Conservation (phyloP, 2,888 invertebrate genomes). For the Anagyrus pseudococci region DNA sequence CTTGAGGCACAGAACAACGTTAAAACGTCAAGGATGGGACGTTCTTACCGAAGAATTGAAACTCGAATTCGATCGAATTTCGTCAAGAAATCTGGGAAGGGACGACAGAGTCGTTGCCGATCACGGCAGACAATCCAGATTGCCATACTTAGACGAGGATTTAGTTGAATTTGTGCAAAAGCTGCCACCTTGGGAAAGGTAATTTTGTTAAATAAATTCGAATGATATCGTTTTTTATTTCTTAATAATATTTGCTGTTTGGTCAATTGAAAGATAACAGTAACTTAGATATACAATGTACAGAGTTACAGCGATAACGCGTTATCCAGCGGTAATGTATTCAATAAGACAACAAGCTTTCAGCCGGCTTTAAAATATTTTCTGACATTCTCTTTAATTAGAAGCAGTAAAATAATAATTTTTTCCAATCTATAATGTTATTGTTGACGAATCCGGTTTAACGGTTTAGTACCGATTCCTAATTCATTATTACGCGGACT, state of each 20-base stretch:
- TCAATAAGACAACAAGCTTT: too few relatives aligned
- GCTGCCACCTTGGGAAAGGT: conserved; percentile 75
- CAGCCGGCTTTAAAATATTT: too few relatives aligned
- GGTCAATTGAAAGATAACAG: not conserved
- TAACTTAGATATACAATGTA: too few relatives aligned
- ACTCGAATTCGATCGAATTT: conserved; percentile 85
- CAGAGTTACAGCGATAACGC: not conserved
- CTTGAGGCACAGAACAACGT: conserved; percentile 81
- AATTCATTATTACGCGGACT: too few relatives aligned
- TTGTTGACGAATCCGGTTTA: too few relatives aligned
- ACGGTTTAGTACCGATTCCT: too few relatives aligned
- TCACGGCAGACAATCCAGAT: conserved; percentile 83
- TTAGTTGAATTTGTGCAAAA: conserved; percentile 70
- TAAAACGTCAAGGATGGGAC: conserved; percentile 66
- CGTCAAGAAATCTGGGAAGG: conserved; percentile 88
- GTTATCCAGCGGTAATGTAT: too few relatives aligned
- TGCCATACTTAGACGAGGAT: conserved; percentile 80
- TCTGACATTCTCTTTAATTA: too few relatives aligned
- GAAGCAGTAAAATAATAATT: too few relatives aligned
- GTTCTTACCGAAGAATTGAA: conserved; percentile 66
- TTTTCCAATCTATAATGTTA: too few relatives aligned
- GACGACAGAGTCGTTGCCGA: conserved; percentile 94
- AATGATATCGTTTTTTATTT: conserved; percentile 36
- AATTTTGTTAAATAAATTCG: too few relatives aligned
- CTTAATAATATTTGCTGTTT: not conserved